Base-by-base conservation (phyloP, 2,888 invertebrate genomes). In the Drosophila mercatorum region DNA sequence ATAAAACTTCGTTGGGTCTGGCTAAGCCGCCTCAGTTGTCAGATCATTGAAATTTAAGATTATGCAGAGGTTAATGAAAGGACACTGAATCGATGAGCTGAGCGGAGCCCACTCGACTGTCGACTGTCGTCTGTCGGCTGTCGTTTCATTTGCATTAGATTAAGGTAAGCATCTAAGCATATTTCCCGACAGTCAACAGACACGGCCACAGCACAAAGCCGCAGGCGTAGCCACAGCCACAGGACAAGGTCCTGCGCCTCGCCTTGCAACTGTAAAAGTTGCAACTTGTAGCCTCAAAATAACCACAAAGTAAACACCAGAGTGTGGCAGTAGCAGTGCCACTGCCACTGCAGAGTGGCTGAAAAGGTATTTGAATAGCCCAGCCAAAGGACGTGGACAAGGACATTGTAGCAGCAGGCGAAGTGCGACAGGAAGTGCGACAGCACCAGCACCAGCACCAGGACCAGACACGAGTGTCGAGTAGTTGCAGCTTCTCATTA, bases 281-380 rank as follows among this genome's bases (percentile, higher is more conserved):
- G 88, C 89, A 89, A 81, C 82, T 87, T 77, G 88, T 78, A 87
- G 82, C 89, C 86, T 75, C 88, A 89, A 86, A 89, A 86, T 87
- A 86, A 79, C 89, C 89, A 79, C 86, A 87, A 89, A 89, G 89
- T 87, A 87, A 87, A 87, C 86, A 87, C 86, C 73, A 75, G 69
- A 89, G 84, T 89, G 85, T 81, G 78, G 70, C 83, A 68, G 49
- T 46, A 14, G 61, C 63, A 52, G 57, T 53, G 38, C 38, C 40
- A 26, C 26, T 60, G 58, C 41, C 36, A 66, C 53, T 59, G 67
- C 56, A 49, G 46, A 56, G 52, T 62, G 61, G 68, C 49, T 57
- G 58, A 64, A 68, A 75, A 70, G 82, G 75, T 82, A 85, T 85
- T 88, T 86, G 81, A 83, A 83, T 80, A 85, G 83, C 75, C 58